Base-by-base conservation (phyloP, 2,113 vertebrate genomes). In the Sinocyclocheilus grahami region DNA sequence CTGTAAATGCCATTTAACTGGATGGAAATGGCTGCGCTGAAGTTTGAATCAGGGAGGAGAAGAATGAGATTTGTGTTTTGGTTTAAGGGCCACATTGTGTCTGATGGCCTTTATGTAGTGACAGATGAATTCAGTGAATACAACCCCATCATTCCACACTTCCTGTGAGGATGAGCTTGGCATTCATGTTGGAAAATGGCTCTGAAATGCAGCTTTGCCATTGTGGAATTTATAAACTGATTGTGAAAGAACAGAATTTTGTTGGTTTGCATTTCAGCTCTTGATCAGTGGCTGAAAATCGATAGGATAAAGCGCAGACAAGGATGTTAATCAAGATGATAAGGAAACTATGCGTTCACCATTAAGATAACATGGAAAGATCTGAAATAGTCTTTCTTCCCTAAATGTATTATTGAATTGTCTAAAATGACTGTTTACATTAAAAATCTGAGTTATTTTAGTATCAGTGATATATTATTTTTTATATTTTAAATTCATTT, bases 41-140 rank as follows among this genome's bases (percentile, higher is more conserved):
- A 78, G 76, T 58, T 78, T 58, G 51, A 58, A 51, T 77, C 74
- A 77, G 74, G 51, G 74, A 51, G 74, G 46, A 77, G n/a, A 77
- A 77, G 74, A 77, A 53, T 78, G 76, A 55, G 76, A 58, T 78
- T 78, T 78, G 76, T 78, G 48, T 55, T 78, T 53, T 53, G 51
- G 76, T 33, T 78, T 20, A 78, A 78, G 76, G 76, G 27, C 51
- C 13, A 27, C 76, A 33, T 78, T 78, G 27, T 58, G 76, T 78
- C 76, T 30, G 76, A 20, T 78, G 76, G 76, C 76, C 76, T 78
- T 58, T 78, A 78, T 55, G 51, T 30, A 58, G 51, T 33, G 51
- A 78, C 51, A 33, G 51, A 78, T n/a, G 24, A 27, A 78, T 78
- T 78, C 27, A 78, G 27, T 55, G 48, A 78, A 30, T 33, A 53